Percentiles rank a stretch among this genome's conserved stretches.
Conservation (phyloP, 1,140 invertebrate species). For the Orius laevigatus region DNA sequence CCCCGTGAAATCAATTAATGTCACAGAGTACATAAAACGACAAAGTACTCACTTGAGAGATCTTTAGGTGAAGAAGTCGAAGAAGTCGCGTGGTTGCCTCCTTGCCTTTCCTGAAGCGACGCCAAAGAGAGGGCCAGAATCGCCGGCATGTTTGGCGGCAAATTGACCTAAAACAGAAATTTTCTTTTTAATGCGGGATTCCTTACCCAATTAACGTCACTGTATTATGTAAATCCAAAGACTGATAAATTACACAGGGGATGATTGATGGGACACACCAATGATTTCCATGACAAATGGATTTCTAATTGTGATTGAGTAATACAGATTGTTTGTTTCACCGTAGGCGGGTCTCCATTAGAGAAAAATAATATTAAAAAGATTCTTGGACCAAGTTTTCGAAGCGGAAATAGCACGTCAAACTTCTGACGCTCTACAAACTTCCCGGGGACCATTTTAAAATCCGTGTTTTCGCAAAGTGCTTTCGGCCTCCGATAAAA, state of each 20-base stretch:
- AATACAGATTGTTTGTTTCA: constrained; percentile 13
- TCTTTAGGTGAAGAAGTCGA: constrained; percentile 10
- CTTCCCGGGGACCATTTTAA: no score
- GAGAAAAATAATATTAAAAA: constrained; percentile 6
- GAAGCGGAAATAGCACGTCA: constrained; percentile 5
- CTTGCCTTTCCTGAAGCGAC: constrained; percentile 18
- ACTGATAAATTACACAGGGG: constrained; percentile 3
- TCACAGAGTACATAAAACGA: not conserved
- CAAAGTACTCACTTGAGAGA: not conserved
- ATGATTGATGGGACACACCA: constrained; percentile 7
- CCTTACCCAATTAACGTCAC: constrained; percentile 3
- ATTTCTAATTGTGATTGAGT: constrained; percentile 16
- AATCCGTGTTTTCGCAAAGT: no score
- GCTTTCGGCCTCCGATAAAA: no score
- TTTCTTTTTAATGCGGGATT: not conserved
- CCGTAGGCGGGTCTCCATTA: constrained; percentile 3
- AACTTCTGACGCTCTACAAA: not conserved
- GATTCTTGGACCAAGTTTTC: constrained; percentile 3
- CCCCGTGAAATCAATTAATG: no score
- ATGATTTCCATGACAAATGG: constrained; percentile 13
- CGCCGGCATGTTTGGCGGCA: constrained; percentile 22
- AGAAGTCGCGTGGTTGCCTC: constrained; percentile 3
- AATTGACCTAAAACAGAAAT: constrained; percentile 18
- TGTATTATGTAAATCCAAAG: constrained; percentile 4
- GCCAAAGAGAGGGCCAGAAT: constrained; percentile 20